Conservation (phyloP, 2,888 invertebrate genomes). For the Drosophila mettleri region DNA sequence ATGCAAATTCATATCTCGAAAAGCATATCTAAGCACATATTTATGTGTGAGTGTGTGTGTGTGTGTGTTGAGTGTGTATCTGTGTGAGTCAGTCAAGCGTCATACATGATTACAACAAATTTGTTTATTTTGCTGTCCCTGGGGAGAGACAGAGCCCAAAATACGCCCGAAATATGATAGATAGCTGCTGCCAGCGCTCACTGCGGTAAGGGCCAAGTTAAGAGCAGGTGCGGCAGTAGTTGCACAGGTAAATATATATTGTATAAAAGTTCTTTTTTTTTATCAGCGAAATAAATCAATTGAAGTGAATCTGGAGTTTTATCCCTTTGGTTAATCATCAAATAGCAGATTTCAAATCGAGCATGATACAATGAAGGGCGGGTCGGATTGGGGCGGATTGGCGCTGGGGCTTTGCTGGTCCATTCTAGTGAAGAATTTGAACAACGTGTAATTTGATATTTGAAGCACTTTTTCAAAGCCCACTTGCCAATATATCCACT, state of each 20-base stretch:
- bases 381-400: background rate
- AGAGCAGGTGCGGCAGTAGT: conserved; percentile 19
- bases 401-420: no score
- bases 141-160: conserved; percentile 9
- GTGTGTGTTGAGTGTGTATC: background rate
- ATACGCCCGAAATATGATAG: conserved; percentile 25
- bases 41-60: background rate
- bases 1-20: conserved; percentile 30
- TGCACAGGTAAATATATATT: background rate
- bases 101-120: conserved; percentile 57
- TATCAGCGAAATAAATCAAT: background rate
- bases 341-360: background rate
- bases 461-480: background rate
- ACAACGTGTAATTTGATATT: conserved; percentile 6
- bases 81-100: conserved; percentile 38
- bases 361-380: background rate
- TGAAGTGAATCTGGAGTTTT: background rate
- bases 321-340: no score
- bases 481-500: conserved; percentile 7
- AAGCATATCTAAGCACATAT: background rate
- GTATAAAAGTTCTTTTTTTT: background rate
- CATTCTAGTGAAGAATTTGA: background rate
- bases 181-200: conserved; percentile 25
- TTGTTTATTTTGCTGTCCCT: conserved; percentile 38
- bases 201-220: background rate